These are phyloP conservation scores for Pleuronectes platessa DNA, from an alignment of 2,113 vertebrate genomes.

Conservation along the genomic window DNA sequence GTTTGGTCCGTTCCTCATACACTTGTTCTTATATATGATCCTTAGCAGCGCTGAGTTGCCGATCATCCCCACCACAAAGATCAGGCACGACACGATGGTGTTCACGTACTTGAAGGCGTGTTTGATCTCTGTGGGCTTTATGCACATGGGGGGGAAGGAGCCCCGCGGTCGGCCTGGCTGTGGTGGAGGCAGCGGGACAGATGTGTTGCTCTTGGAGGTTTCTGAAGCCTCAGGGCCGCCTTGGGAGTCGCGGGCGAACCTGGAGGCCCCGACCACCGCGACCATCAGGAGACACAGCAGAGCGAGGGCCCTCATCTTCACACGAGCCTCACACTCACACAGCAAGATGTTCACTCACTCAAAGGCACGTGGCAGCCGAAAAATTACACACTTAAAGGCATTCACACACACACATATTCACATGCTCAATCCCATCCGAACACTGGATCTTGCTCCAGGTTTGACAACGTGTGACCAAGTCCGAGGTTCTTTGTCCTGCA, in stretches of 20 bases:
- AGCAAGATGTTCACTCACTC: background rate
- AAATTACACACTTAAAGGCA: background rate
- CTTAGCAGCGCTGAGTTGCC: slow-evolving; percentile 90
- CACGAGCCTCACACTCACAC: slow-evolving; percentile 13
- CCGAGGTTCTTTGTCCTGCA: slow-evolving; percentile 42
- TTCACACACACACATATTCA: slow-evolving; percentile 18
- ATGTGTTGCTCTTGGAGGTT: slow-evolving; percentile 46
- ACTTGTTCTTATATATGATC: slow-evolving; percentile 95
- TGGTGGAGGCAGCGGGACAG: slow-evolving; percentile 19
- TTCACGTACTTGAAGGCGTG: slow-evolving; percentile 90
- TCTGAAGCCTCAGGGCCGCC: slow-evolving; percentile 12
- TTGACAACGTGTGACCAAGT: background rate
- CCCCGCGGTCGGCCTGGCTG: slow-evolving; percentile 32
- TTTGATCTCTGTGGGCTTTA: slow-evolving; percentile 84
- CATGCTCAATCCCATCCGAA: slow-evolving; percentile 21
- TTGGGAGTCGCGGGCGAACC: slow-evolving; percentile 69
- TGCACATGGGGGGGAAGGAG: slow-evolving; percentile 82
- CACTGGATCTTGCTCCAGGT: background rate
- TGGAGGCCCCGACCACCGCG: slow-evolving; percentile 48
- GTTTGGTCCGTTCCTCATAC: slow-evolving; percentile 93
- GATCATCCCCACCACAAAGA: slow-evolving; percentile 90
- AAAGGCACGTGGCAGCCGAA: background rate
- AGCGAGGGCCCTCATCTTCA: slow-evolving; percentile 69
- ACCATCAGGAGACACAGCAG: slow-evolving; percentile 71
- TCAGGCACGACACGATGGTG: slow-evolving; percentile 89